phyloP scores from a whole-genome alignment of 2,113 vertebrate genomes.

The Galemys pyrenaicus region DNA sequence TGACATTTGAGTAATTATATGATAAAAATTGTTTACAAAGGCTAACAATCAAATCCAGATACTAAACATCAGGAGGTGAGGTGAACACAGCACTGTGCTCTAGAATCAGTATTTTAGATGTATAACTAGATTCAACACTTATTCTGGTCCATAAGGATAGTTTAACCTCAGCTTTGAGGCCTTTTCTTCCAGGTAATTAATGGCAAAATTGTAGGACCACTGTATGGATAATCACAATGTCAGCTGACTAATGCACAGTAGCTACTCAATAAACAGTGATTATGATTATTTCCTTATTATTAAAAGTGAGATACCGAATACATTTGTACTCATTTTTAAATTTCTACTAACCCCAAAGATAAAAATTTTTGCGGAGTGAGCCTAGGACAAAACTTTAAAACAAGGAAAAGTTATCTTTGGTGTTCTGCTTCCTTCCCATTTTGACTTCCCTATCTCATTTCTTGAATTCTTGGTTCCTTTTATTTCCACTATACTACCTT shows the following conservation, averaged over 20 bases:
- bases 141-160: too few relatives aligned
- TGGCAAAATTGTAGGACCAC: too few relatives aligned
- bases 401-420: not conserved
- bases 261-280: not conserved
- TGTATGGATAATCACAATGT: too few relatives aligned
- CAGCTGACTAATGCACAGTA: not conserved
- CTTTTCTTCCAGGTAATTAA: too few relatives aligned
- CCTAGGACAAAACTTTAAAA: not conserved
- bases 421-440: not conserved
- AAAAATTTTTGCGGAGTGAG: not conserved
- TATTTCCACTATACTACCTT: not conserved
- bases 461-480: not conserved
- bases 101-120: too few relatives aligned
- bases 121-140: too few relatives aligned
- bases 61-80: not conserved
- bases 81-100: too few relatives aligned
- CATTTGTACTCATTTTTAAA: not conserved
- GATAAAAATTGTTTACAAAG: not conserved
- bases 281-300: not conserved
- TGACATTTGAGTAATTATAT: not conserved
- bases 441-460: not conserved
- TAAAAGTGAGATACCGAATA: not conserved
- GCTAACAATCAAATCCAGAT: not conserved
- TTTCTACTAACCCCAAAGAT: not conserved
- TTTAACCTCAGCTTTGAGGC: too few relatives aligned